Conservation (phyloP, 2,797 vertebrate species). For the Poecilia gillii region DNA sequence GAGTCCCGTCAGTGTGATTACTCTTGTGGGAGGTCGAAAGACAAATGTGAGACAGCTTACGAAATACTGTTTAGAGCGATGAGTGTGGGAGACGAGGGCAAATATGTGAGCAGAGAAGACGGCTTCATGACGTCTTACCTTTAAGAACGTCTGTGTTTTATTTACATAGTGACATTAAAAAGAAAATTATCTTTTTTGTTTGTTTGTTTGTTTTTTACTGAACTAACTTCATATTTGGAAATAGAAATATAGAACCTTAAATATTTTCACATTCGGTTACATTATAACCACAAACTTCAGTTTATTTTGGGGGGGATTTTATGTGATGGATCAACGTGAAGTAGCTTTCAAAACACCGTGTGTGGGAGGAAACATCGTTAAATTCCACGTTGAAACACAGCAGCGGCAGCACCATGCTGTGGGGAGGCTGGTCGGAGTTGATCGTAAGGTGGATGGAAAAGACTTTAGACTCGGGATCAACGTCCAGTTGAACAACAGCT, state of each 20-base stretch:
- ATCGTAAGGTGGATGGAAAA: not conserved
- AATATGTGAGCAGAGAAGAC: conserved; percentile 3
- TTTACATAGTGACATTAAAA: not conserved
- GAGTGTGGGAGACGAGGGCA: conserved; percentile 15
- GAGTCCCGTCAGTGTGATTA: conserved; percentile 43
- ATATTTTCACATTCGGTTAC: not conserved
- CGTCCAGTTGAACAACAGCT: not conserved
- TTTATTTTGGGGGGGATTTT: not conserved
- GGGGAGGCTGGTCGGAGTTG: not conserved
- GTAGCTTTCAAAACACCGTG: not conserved
- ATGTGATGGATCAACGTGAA: not conserved
- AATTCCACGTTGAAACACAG: not conserved
- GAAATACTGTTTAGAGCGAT: conserved; percentile 27
- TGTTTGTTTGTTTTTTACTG: not conserved
- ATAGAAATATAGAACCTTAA: not conserved
- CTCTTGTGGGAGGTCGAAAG: conserved; percentile 41
- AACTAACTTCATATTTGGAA: not conserved
- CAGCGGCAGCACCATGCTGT: not conserved
- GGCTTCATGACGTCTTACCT: not conserved
- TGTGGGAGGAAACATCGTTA: not conserved
- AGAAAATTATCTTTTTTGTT: not conserved
- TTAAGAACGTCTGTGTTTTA: not conserved
- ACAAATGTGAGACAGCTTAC: conserved; percentile 28
- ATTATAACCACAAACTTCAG: not conserved
- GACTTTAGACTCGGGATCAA: not conserved